These are phyloP conservation scores for Austrofundulus limnaeus DNA, from an alignment of 2,113 vertebrate species.

Conservation along the genomic window DNA sequence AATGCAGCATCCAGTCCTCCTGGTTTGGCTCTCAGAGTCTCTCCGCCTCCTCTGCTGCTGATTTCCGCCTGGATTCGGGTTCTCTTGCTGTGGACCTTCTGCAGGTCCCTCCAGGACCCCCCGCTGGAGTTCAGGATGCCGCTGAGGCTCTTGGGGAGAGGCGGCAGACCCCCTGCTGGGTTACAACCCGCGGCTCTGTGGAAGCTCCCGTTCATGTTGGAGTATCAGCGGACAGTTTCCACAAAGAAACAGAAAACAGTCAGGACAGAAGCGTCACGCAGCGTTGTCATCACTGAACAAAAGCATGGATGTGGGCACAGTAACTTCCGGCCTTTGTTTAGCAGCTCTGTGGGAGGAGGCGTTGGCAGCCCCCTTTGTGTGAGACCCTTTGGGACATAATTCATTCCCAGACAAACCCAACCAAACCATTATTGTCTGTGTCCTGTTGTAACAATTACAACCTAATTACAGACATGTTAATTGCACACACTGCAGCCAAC, in stretches of 20 bases:
- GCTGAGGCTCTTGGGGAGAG: constrained; percentile 82
- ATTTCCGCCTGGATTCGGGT: constrained; percentile 80
- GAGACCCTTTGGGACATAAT: too few species aligned
- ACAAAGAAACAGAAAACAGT: neutral
- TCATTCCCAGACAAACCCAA: too few species aligned
- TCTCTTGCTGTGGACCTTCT: constrained; percentile 81
- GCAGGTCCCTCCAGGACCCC: constrained; percentile 83
- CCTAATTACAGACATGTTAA: too few species aligned
- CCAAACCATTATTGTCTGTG: too few species aligned
- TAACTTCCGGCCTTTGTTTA: constrained; percentile 11
- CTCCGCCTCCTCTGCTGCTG: constrained; percentile 4
- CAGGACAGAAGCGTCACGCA: neutral
- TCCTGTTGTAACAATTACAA: too few species aligned
- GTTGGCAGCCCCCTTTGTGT: too few species aligned
- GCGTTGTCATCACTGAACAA: too few species aligned
- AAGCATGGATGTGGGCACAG: neutral
- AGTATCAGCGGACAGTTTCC: neutral
- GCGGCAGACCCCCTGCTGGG: constrained; percentile 77
- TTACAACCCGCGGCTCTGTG: constrained; percentile 40
- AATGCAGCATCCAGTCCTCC: constrained; percentile 6
- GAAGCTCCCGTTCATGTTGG: constrained; percentile 72
- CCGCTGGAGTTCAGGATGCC: constrained; percentile 83
- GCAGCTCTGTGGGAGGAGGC: too few species aligned
- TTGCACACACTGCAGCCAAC: too few species aligned
- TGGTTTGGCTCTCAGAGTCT: neutral